Conservation (phyloP, 1,140 invertebrate genomes). For the Cherax quadricarinatus region DNA sequence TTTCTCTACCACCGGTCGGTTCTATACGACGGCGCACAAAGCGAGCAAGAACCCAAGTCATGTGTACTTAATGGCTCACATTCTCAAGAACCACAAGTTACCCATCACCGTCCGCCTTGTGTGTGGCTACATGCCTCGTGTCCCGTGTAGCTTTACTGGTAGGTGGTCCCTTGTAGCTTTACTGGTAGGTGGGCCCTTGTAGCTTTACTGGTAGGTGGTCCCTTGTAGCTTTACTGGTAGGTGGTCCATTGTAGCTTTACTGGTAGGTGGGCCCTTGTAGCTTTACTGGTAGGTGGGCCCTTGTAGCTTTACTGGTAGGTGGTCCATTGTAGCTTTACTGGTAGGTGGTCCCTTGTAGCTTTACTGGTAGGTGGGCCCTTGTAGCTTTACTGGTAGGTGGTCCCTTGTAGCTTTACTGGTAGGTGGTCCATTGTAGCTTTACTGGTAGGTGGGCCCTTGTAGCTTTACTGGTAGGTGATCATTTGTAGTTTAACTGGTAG, state of each 20-base stretch:
- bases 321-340: too few species aligned
- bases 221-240: background rate
- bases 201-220: slow-evolving; percentile 33
- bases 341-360: too few species aligned
- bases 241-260: background rate
- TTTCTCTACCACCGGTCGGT: slow-evolving; percentile 75
- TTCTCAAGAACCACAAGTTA: slow-evolving; percentile 74
- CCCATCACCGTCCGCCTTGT: slow-evolving; percentile 76
- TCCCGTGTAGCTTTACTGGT: slow-evolving; percentile 76
- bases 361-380: too few species aligned
- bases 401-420: too few species aligned
- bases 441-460: too few species aligned
- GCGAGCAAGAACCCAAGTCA: slow-evolving; percentile 75
- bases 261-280: too few species aligned
- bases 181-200: slow-evolving; percentile 66
- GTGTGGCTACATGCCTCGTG: slow-evolving; percentile 75
- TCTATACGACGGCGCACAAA: slow-evolving; percentile 76
- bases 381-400: too few species aligned
- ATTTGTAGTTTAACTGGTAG: background rate
- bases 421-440: too few species aligned
- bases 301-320: too few species aligned
- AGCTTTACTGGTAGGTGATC: too few species aligned
- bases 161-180: slow-evolving; percentile 17
- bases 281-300: too few species aligned
- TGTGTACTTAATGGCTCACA: slow-evolving; percentile 75